Evolutionary conservation across 2,888 invertebrate genomes (phyloP), one percentile per base, ranked within the genome.

Genomic region (Cephalotes varians): DNA sequence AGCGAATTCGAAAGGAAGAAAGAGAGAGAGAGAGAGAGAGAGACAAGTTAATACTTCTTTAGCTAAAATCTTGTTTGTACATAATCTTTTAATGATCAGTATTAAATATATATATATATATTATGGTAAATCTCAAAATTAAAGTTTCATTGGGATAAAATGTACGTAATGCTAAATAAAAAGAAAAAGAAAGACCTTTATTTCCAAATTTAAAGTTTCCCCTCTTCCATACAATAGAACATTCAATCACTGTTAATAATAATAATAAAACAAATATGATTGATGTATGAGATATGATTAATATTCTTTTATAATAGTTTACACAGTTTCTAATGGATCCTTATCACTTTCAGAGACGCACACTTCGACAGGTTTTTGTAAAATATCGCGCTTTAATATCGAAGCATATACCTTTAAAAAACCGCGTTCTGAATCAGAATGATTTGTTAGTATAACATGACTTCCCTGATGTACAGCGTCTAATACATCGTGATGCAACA

Each of bases 401-500:
- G 95, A 93, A 86, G 95, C 95, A 84, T 98, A 97, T 12, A 94
- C 94, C 56, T 95, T 95, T 6, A 99, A 95, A 93, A 97, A 99
- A 6, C 99, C 98, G 85, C 99, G 96, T 94, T 99, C 99, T 0
- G 98, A 98, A 95, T 99, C 98, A 54, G 98, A 98, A 94, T 99
- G 99, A 94, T 99, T 98, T 86, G 98, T 98, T 25, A 99, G 95
- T 91, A 99, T 97, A 0, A 99, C 98, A 81, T 96, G 96, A 21
- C 96, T 96, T 40, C 97, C 97, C 77, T 96, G 96, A 91, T 98
- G 98, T 34, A 97, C 96, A 0, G 98, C 98, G 92, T 99, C 98
- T 49, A 99, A 95, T 0, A 99, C 95, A 88, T 99, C 98, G 93
- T 99, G 99, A 94, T 99, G 99, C 1, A 98, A 96, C 98, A 99